Percentiles rank a stretch among this genome's conserved stretches.
Conservation (phyloP, 2,797 vertebrate species). For the Mus spretus region DNA sequence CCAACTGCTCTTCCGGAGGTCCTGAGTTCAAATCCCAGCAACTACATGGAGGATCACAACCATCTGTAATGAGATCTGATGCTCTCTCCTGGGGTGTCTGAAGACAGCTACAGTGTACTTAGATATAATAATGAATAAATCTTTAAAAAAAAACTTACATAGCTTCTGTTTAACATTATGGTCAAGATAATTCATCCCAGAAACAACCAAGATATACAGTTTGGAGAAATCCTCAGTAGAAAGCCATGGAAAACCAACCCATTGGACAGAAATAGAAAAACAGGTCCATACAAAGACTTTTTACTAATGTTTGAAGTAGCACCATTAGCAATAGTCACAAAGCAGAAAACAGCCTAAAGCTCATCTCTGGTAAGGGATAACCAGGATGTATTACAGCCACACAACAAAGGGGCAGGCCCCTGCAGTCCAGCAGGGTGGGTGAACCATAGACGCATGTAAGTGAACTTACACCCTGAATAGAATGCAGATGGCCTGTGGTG, state of each 20-base stretch:
- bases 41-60: too few species aligned
- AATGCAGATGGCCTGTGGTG: neutral
- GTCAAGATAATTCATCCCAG: neutral
- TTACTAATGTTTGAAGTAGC: neutral
- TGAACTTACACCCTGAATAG: neutral
- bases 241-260: neutral
- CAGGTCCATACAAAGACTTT: too few species aligned
- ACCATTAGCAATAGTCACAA: neutral
- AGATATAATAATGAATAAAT: too few species aligned
- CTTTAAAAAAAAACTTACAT: neutral
- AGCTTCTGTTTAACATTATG: too few species aligned
- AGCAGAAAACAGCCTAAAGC: neutral
- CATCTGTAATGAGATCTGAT: too few species aligned
- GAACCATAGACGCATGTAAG: neutral
- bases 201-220: neutral
- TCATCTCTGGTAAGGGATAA: too few species aligned
- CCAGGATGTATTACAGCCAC: fast-evolving
- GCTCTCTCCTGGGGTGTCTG: too few species aligned
- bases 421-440: fast-evolving
- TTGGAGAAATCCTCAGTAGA: too few species aligned
- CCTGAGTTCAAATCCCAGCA: too few species aligned
- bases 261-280: neutral
- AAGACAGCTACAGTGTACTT: too few species aligned
- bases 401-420: neutral
- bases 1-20: too few species aligned